Conservation (phyloP, 2,113 vertebrate species). For the Galeopterus variegatus region DNA sequence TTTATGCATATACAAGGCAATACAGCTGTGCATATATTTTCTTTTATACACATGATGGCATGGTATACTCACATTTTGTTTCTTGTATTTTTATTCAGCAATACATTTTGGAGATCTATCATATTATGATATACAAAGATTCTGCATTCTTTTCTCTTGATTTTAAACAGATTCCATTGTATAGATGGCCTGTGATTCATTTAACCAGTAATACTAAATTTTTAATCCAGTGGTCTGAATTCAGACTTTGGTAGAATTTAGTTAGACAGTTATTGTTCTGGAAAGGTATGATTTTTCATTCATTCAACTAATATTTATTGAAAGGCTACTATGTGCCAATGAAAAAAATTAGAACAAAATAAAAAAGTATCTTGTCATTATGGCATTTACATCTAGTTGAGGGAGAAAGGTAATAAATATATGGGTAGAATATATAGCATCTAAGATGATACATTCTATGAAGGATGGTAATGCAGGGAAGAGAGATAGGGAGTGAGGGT, state of each 20-base stretch:
- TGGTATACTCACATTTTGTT: not conserved
- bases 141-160: not conserved
- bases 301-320: not conserved
- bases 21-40: not conserved
- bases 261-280: not conserved
- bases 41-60: not conserved
- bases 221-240: not conserved
- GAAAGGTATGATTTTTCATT: not conserved
- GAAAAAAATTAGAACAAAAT: not conserved
- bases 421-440: not conserved
- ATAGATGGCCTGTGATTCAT: no score
- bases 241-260: not conserved
- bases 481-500: not conserved
- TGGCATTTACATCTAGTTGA: not conserved
- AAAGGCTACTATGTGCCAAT: not conserved
- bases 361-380: fast-evolving
- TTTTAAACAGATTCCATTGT: not conserved
- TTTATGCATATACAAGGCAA: fast-evolving
- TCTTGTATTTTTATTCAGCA: not conserved
- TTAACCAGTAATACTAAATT: not conserved
- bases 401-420: not conserved
- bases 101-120: not conserved
- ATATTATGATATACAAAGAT: not conserved
- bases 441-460: not conserved
- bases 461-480: not conserved